Conservation (phyloP, 2,113 vertebrate species). For the Polypterus senegalus region DNA sequence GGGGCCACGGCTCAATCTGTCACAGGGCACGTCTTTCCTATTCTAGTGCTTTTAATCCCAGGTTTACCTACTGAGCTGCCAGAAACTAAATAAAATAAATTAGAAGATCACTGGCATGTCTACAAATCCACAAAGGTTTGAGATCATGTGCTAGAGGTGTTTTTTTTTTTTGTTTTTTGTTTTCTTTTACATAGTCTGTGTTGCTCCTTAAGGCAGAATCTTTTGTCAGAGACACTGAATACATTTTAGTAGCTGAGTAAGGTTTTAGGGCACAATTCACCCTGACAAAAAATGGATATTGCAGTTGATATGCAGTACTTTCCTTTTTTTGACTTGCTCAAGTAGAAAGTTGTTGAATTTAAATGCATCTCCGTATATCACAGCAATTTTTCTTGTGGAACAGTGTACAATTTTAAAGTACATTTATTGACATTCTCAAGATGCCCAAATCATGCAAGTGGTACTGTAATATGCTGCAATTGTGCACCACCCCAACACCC, state of each 20-base stretch:
- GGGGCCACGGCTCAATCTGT: conserved; percentile 44
- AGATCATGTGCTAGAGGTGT: conserved; percentile 46
- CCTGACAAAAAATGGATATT: conserved; percentile 16
- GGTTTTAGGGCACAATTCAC: conserved; percentile 15
- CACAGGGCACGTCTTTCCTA: conserved; percentile 39
- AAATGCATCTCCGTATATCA: too few relatives aligned
- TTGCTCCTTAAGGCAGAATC: conserved; percentile 36
- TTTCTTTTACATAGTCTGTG: conserved; percentile 9
- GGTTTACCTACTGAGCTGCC: conserved; percentile 37
- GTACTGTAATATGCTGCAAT: too few relatives aligned
- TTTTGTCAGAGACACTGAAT: conserved; percentile 34
- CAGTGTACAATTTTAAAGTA: too few relatives aligned
- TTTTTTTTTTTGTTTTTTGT: conserved; percentile 33
- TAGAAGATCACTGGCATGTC: conserved; percentile 42
- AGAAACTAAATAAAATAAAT: conserved; percentile 48
- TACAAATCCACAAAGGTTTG: conserved; percentile 40
- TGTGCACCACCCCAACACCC: too few relatives aligned
- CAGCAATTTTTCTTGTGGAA: too few relatives aligned
- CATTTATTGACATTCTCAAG: too few relatives aligned
- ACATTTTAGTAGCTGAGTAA: conserved; percentile 29
- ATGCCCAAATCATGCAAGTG: too few relatives aligned
- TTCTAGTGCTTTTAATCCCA: conserved; percentile 57
- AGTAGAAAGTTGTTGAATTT: too few relatives aligned
- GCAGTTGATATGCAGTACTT: neutral
- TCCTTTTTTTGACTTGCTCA: too few relatives aligned